These are phyloP conservation scores for Caracal caracal DNA, from an alignment of 2,113 vertebrate genomes.

Conservation along the genomic window DNA sequence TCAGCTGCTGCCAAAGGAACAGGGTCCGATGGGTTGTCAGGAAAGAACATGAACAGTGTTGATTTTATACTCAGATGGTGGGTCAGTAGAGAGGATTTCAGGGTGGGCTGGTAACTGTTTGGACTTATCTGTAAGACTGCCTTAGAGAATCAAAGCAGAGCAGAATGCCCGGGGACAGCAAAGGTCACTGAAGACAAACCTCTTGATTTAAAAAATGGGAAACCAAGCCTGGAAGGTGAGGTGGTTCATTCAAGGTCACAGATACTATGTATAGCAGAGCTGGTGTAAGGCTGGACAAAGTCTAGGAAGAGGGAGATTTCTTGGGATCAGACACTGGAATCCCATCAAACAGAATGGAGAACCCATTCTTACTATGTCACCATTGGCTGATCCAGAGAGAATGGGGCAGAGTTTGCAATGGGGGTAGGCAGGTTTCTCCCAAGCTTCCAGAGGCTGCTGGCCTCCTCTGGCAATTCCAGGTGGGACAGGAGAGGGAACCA, in stretches of 20 bases:
- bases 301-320: background rate
- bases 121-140: background rate
- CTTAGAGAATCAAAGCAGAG: background rate
- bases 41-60: background rate
- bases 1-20: background rate
- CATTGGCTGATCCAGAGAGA: background rate
- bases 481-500: background rate
- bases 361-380: background rate
- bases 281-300: background rate
- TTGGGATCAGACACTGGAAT: background rate
- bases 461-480: background rate
- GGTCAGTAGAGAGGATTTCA: background rate
- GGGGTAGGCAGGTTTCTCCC: background rate
- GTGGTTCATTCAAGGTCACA: background rate
- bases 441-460: background rate
- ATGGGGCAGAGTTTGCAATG: background rate
- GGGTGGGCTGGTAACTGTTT: background rate
- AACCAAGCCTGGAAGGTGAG: background rate
- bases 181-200: background rate
- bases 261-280: background rate
- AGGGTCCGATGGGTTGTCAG: fast-evolving
- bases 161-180: background rate
- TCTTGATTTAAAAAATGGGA: background rate
- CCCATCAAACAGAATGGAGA: background rate
- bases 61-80: background rate